Percentiles rank a stretch among this genome's conserved stretches.
phyloP scores from a whole-genome alignment of 2,888 invertebrate genomes.

The Conchocele bisecta region DNA sequence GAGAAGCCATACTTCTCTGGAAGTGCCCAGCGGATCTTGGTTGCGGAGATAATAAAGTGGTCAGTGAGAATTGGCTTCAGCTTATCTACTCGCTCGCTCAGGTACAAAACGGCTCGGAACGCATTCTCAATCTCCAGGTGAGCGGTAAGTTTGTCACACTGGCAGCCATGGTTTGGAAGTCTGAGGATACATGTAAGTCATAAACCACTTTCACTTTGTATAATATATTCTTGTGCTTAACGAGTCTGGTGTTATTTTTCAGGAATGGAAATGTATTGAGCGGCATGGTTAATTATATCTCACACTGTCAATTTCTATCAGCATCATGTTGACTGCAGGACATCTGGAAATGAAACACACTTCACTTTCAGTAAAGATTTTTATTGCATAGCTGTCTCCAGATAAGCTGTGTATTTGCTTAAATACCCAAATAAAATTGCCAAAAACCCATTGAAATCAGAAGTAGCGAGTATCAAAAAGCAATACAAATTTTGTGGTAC shows the following conservation, averaged over 20 bases:
- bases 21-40: constrained; percentile 25
- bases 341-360: no score
- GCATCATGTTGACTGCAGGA: no score
- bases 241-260: constrained; percentile 35
- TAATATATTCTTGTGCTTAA: constrained; percentile 26
- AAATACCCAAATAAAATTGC: no score
- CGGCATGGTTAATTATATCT: no score
- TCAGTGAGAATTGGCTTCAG: constrained; percentile 18
- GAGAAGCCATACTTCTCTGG: constrained; percentile 21
- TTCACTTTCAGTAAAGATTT: no score
- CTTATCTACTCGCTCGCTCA: constrained; percentile 16
- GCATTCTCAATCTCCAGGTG: constrained; percentile 32
- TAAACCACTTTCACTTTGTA: constrained; percentile 38
- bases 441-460: no score
- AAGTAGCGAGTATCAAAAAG: no score
- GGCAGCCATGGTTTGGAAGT: background rate
- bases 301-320: no score
- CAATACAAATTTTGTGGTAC: no score
- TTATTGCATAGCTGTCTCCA: no score
- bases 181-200: background rate
- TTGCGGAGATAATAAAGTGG: constrained; percentile 20
- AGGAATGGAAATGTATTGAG: constrained; percentile 28
- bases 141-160: constrained; percentile 1
- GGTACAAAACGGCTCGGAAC: constrained; percentile 33
- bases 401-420: no score